Base-by-base conservation (phyloP, 2,113 vertebrate species). In the Oreochromis aureus region DNA sequence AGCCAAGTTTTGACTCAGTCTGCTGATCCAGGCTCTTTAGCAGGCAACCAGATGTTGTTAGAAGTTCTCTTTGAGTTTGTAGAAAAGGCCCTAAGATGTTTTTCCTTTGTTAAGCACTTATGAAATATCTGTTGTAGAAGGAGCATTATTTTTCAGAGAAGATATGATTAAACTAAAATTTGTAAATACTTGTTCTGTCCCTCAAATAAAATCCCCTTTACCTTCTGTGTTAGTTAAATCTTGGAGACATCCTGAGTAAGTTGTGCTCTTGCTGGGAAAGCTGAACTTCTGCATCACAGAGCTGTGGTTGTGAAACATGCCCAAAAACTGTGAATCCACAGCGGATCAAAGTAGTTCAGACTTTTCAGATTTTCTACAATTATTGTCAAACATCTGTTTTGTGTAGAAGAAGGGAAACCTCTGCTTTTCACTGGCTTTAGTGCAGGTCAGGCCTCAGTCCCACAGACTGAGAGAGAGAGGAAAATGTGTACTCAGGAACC, bases 11-110 rank as follows among this genome's bases (percentile, higher is more conserved):
- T 46, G 32, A 27, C 78, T 78, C 53, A 7, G 13, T 87, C 46
- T 83, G 59, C 81, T 78, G 24, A 84, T 76, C 27, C 84, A 87
- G 87, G 82, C 63, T 7, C 1, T 53, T 16, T 69, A 46, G 76
- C 76, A 44, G n/a, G 5, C 15, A 13, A 80, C 46, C 46, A 61
- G 22, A 54, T 36, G 24, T 54, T 46, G 53, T 85, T 81, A 19
- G 4, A 82, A 12, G 15, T 46, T 44, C 41, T 73, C 3, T 73
- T 1, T 76, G 71, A 51, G 19, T 51, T 51, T 51, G 16, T 30
- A 51, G 24, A 2, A 53, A 78, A 78, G 16, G 6, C 46, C 27
- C 71, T 13, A n/a, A 48, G 3, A 48, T 76, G 15, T 76, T 76
- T 76, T 76, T 51, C 71, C 44, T 51, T 27, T 51, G 10, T 46